Conservation (phyloP, 2,113 vertebrate species). For the sheep (Ovis aries) region DNA sequence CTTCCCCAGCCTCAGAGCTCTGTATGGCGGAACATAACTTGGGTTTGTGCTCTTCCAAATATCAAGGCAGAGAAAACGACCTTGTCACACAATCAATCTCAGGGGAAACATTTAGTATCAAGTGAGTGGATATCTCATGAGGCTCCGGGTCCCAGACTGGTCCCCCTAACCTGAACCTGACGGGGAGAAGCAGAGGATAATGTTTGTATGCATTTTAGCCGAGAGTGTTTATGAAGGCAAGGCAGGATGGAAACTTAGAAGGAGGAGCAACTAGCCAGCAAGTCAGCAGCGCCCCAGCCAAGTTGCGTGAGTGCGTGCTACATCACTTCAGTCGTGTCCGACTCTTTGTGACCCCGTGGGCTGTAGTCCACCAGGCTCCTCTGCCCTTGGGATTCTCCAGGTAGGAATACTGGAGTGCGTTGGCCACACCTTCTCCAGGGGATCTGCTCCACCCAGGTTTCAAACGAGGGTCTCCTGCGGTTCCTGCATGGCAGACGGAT, state of each 20-base stretch:
- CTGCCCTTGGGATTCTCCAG: neutral
- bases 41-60: neutral
- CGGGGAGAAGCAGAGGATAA: neutral
- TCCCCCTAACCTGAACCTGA: neutral
- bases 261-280: neutral
- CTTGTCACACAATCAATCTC: neutral
- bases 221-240: neutral
- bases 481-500: neutral
- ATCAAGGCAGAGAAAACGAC: neutral
- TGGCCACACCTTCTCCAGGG: neutral
- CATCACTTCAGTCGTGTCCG: neutral
- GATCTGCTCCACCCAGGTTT: neutral
- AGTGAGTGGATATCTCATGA: neutral
- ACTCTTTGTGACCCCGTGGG: neutral
- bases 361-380: neutral
- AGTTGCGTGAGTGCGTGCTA: accelerated
- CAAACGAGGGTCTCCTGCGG: neutral
- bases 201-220: neutral
- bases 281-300: neutral
- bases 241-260: neutral
- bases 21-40: neutral
- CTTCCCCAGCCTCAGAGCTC: accelerated
- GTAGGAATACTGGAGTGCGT: neutral
- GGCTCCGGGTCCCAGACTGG: neutral
- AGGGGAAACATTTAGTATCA: neutral